These are phyloP conservation scores for Aspidoscelis tigris DNA, from an alignment of 2,113 vertebrate species.

Conservation along the genomic window DNA sequence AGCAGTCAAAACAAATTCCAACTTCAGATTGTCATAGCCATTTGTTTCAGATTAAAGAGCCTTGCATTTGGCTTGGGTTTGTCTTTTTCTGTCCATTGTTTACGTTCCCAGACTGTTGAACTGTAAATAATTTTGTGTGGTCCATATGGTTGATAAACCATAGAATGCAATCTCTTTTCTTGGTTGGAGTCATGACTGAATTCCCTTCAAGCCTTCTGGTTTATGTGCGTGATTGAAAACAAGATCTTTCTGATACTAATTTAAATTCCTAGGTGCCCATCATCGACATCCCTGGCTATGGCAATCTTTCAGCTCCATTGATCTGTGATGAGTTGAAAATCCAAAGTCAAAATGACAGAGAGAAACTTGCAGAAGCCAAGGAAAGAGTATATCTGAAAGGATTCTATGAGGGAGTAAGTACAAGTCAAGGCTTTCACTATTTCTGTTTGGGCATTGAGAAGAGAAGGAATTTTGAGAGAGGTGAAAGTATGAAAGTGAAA, in stretches of 20 bases:
- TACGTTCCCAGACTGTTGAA: background rate
- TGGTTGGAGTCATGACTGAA: background rate
- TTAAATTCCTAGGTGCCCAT: conserved; percentile 84
- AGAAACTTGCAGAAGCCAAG: conserved; percentile 95
- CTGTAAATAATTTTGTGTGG: background rate
- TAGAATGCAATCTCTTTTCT: background rate
- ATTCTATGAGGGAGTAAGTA: conserved; percentile 97
- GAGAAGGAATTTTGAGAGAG: too few species aligned
- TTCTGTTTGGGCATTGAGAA: background rate
- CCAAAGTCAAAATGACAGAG: conserved; percentile 96
- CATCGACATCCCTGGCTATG: conserved; percentile 93
- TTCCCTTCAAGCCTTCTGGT: background rate
- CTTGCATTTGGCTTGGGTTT: background rate
- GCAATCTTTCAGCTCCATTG: conserved; percentile 87
- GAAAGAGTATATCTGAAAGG: conserved; percentile 93
- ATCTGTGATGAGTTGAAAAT: conserved; percentile 95
- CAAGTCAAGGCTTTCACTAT: background rate
- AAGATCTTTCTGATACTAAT: background rate
- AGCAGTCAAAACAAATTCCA: background rate
- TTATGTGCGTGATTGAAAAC: background rate
- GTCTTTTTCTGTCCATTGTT: background rate
- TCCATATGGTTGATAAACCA: background rate
- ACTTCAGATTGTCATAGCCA: background rate
- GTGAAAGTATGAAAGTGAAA: too few species aligned
- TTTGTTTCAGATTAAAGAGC: background rate